phyloP scores from a whole-genome alignment of 2,113 vertebrate genomes.

The Halcyon malimbica region DNA sequence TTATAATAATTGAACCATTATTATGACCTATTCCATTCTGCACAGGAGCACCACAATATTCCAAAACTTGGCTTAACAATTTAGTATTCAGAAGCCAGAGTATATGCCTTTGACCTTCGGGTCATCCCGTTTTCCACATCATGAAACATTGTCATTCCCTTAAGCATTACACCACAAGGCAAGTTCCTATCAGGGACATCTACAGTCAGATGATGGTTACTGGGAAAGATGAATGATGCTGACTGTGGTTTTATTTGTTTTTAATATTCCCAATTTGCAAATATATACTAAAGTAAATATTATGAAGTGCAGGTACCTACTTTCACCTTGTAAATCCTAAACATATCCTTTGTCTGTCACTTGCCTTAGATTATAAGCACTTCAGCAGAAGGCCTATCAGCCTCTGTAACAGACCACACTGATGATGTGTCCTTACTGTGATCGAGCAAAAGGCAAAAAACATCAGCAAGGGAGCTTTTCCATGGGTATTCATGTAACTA shows the following conservation, averaged over 20 bases:
- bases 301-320: neutral
- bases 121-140: neutral
- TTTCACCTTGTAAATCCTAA: neutral
- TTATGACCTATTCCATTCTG: neutral
- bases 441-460: neutral
- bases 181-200: neutral
- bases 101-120: neutral
- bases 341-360: neutral
- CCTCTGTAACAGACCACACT: neutral
- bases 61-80: neutral
- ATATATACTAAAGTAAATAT: neutral
- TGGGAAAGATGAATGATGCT: neutral
- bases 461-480: neutral
- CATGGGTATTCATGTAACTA: neutral
- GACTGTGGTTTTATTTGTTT: neutral
- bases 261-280: neutral
- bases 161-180: neutral
- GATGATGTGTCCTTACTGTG: fast-evolving
- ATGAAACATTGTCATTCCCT: neutral
- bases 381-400: neutral
- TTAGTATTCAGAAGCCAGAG: neutral
- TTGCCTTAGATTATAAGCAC: neutral
- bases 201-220: neutral
- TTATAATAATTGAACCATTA: neutral
- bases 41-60: neutral